These are phyloP conservation scores for Mythimna albipuncta DNA, from an alignment of 2,888 invertebrate species.

Conservation along the genomic window DNA sequence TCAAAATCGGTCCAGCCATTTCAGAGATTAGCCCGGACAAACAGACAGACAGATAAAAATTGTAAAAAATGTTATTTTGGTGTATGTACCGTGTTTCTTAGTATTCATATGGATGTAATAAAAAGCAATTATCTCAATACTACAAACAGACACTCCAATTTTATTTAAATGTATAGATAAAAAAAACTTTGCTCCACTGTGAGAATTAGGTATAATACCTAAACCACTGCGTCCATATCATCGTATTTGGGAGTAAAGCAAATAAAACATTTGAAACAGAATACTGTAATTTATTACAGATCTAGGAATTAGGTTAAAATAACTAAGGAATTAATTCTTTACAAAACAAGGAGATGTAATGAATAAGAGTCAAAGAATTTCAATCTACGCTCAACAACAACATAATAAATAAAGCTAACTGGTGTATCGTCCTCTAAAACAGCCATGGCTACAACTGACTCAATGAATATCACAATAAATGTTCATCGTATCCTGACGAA, in stretches of 20 bases:
- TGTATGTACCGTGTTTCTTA: too few relatives aligned
- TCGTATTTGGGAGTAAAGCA: background rate
- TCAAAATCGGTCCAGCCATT: too few relatives aligned
- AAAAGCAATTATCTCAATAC: too few relatives aligned
- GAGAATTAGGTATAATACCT: too few relatives aligned
- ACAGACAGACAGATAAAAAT: too few relatives aligned
- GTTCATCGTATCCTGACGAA: slow-evolving; percentile 66
- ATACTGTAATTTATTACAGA: slow-evolving; percentile 90
- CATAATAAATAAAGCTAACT: slow-evolving; percentile 72
- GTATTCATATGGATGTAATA: too few relatives aligned
- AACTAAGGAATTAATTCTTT: slow-evolving; percentile 78
- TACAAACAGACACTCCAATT: too few relatives aligned
- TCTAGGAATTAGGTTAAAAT: slow-evolving; percentile 81
- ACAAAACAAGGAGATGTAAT: slow-evolving; percentile 73
- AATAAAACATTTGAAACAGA: slow-evolving; percentile 75
- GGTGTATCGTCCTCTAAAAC: slow-evolving; percentile 45
- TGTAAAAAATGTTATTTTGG: too few relatives aligned
- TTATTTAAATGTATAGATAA: too few relatives aligned
- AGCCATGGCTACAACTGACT: slow-evolving; percentile 69
- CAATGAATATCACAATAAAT: slow-evolving; percentile 54
- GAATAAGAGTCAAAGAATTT: slow-evolving; percentile 64
- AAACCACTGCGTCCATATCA: too few relatives aligned
- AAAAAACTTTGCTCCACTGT: too few relatives aligned
- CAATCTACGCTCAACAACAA: slow-evolving; percentile 64
- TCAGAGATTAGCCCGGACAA: too few relatives aligned